These are phyloP conservation scores for Ispidina lecontei DNA, from an alignment of 2,797 vertebrate genomes.

Conservation along the genomic window DNA sequence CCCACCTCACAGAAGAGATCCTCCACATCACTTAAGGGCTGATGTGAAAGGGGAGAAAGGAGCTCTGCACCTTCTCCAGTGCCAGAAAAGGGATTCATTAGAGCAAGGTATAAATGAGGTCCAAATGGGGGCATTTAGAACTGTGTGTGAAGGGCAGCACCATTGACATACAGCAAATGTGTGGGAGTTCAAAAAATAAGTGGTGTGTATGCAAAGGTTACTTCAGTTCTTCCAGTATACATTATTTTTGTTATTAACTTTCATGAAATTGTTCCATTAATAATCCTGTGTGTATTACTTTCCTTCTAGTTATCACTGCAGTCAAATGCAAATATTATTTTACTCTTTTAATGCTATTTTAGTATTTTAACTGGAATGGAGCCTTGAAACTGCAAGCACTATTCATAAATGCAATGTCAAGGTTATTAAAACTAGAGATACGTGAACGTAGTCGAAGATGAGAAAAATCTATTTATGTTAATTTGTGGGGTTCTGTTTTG, in stretches of 20 bases:
- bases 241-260: background rate
- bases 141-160: background rate
- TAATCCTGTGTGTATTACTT: background rate
- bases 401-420: background rate
- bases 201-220: background rate
- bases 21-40: background rate
- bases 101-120: background rate
- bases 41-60: background rate
- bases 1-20: background rate
- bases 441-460: conserved; percentile 36
- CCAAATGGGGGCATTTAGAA: background rate
- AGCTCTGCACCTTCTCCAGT: background rate
- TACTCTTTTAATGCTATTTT: background rate
- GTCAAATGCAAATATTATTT: background rate
- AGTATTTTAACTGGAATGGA: conserved; percentile 13
- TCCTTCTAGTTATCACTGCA: background rate
- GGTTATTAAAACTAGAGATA: conserved; percentile 55
- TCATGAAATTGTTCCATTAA: background rate
- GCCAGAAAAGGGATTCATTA: background rate
- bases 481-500: conserved; percentile 64
- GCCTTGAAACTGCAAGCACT: background rate
- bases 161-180: background rate
- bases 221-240: background rate
- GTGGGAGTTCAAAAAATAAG: background rate
- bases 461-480: conserved; percentile 71